These are phyloP conservation scores for Arctia plantaginis DNA, from an alignment of 2,888 invertebrate species.

Conservation along the genomic window DNA sequence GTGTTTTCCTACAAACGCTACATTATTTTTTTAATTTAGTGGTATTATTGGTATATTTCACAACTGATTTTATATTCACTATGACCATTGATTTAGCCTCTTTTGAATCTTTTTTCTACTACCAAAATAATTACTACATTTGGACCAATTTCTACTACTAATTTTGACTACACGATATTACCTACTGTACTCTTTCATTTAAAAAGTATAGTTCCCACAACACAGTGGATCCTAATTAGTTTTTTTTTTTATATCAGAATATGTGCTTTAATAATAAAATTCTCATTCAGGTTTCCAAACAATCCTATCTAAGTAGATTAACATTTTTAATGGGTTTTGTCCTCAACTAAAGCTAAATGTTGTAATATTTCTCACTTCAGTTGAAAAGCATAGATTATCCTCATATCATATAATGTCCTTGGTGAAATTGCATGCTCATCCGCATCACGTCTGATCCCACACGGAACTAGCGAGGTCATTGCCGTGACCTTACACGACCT, in stretches of 20 bases:
- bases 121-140: not conserved
- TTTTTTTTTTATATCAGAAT: not conserved
- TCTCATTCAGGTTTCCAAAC: conserved; percentile 7
- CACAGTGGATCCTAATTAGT: conserved; percentile 4
- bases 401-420: conserved; percentile 11
- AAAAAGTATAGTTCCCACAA: conserved; percentile 14
- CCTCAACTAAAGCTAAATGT: not conserved
- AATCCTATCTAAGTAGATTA: conserved; percentile 9
- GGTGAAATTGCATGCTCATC: conserved; percentile 15
- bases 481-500: conserved; percentile 59
- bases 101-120: not conserved
- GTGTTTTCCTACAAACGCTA: too few species aligned
- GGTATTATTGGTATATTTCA: too few species aligned
- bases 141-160: not conserved
- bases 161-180: not conserved
- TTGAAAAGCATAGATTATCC: not conserved
- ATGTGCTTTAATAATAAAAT: not conserved
- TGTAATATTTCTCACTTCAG: not conserved
- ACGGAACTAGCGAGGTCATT: conserved; percentile 56
- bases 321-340: not conserved
- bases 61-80: not conserved
- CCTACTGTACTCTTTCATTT: not conserved
- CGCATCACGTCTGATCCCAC: conserved; percentile 33
- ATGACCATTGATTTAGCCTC: not conserved
- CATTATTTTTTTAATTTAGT: too few species aligned